Conservation (phyloP, 2,113 vertebrate genomes). For the Myiopsitta monachus region DNA sequence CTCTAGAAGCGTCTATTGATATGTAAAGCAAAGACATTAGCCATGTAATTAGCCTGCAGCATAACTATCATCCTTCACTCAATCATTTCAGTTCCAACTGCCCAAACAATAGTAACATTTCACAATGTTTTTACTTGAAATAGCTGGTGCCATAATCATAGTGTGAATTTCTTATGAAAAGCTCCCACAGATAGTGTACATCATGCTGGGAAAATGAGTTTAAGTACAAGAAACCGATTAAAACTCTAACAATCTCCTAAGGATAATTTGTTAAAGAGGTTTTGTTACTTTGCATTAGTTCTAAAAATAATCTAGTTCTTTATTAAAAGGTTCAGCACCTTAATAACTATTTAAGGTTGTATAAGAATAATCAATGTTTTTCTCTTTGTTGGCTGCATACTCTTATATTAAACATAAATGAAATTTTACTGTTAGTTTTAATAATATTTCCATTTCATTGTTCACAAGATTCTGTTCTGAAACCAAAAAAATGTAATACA, state of each 20-base stretch:
- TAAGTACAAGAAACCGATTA: slow-evolving; percentile 75
- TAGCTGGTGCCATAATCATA: slow-evolving; percentile 66
- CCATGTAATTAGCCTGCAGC: slow-evolving; percentile 67
- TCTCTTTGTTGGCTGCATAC: slow-evolving; percentile 10
- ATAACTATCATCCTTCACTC: slow-evolving; percentile 68
- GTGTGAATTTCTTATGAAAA: slow-evolving; percentile 72
- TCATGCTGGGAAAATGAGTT: slow-evolving; percentile 73
- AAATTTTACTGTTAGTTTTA: slow-evolving; percentile 11
- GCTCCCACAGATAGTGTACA: slow-evolving; percentile 68
- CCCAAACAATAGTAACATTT: slow-evolving; percentile 71
- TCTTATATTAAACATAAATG: slow-evolving; percentile 13
- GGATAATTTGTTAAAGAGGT: slow-evolving; percentile 71
- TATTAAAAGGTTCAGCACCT: slow-evolving; percentile 60
- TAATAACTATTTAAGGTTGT: slow-evolving; percentile 45
- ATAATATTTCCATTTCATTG: slow-evolving; percentile 17
- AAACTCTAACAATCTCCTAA: slow-evolving; percentile 71
- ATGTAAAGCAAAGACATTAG: slow-evolving; percentile 75
- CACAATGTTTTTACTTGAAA: slow-evolving; percentile 73
- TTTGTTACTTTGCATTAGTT: slow-evolving; percentile 62
- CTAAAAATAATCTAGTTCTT: slow-evolving; percentile 68
- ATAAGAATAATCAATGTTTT: slow-evolving; percentile 40
- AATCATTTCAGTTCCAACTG: slow-evolving; percentile 65
- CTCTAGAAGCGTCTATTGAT: slow-evolving; percentile 71
- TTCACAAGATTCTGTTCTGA: background rate
- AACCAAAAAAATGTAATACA: background rate